These are phyloP conservation scores for Poeciliopsis gracilis DNA, from an alignment of 2,797 vertebrate genomes.

Conservation along the genomic window DNA sequence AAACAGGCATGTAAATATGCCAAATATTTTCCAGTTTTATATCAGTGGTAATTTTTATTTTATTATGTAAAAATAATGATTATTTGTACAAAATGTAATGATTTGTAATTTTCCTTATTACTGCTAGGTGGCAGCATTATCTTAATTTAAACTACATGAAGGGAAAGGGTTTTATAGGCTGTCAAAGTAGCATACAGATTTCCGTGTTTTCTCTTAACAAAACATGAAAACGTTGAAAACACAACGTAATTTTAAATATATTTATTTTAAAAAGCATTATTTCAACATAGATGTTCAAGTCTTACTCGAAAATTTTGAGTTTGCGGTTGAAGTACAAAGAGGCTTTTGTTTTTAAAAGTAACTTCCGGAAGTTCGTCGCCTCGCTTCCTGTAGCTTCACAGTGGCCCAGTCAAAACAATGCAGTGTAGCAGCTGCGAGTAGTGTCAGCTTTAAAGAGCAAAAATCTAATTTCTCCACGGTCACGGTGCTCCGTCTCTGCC, in stretches of 20 bases:
- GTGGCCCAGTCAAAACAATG: constrained; percentile 70
- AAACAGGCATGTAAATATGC: too few species aligned
- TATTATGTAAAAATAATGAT: too few species aligned
- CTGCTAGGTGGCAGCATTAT: constrained; percentile 30
- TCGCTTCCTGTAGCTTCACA: background rate
- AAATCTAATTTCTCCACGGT: background rate
- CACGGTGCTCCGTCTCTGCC: accelerated
- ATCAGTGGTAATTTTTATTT: too few species aligned
- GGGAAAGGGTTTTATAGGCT: accelerated
- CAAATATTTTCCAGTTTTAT: too few species aligned
- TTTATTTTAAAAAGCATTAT: too few species aligned
- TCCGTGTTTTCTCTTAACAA: background rate
- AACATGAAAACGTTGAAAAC: accelerated
- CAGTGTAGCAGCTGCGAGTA: background rate
- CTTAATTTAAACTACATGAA: background rate
- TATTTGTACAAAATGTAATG: too few species aligned
- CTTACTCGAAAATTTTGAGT: accelerated
- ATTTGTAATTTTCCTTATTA: background rate
- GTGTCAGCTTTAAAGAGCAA: background rate
- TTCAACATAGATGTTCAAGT: accelerated
- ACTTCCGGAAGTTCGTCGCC: background rate
- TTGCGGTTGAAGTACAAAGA: accelerated
- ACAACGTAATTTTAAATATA: accelerated
- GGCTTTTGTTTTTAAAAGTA: constrained; percentile 10
- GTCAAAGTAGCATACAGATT: constrained; percentile 36